These are phyloP conservation scores for Trochalopteron elliotii DNA, from an alignment of 2,113 vertebrate genomes.

Conservation along the genomic window DNA sequence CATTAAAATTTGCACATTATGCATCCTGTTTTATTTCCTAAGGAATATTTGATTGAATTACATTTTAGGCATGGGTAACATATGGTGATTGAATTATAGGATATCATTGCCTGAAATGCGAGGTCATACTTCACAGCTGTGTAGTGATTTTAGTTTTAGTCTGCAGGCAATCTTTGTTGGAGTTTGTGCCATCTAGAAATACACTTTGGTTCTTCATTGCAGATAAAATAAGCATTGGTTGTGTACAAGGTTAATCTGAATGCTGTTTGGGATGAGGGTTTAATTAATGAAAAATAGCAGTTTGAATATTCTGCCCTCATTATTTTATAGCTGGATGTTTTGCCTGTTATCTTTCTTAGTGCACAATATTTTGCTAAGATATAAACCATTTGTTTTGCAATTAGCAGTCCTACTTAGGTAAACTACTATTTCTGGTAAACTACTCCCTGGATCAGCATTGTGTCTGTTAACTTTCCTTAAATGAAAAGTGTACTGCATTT, in stretches of 20 bases:
- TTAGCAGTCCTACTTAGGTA: background rate
- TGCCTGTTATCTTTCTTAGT: background rate
- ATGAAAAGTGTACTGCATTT: background rate
- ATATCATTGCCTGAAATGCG: background rate
- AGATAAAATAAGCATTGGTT: background rate
- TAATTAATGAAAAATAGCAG: slow-evolving; percentile 31
- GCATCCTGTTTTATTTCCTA: background rate
- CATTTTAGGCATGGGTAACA: background rate
- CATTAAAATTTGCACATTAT: background rate
- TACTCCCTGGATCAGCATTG: background rate
- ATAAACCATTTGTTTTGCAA: background rate
- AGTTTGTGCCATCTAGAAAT: background rate
- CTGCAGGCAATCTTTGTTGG: background rate
- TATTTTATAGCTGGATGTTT: background rate
- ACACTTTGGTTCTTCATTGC: background rate
- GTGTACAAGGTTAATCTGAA: background rate
- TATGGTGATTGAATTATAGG: background rate
- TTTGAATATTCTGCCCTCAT: background rate
- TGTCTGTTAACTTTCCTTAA: background rate
- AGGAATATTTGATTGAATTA: background rate
- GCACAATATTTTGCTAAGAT: background rate
- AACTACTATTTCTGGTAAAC: background rate
- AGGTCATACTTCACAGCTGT: background rate
- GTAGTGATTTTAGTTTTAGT: background rate
- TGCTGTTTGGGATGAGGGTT: background rate